Evolutionary conservation across 2,888 invertebrate species (phyloP).

Genomic region (Gari tellinella): DNA sequence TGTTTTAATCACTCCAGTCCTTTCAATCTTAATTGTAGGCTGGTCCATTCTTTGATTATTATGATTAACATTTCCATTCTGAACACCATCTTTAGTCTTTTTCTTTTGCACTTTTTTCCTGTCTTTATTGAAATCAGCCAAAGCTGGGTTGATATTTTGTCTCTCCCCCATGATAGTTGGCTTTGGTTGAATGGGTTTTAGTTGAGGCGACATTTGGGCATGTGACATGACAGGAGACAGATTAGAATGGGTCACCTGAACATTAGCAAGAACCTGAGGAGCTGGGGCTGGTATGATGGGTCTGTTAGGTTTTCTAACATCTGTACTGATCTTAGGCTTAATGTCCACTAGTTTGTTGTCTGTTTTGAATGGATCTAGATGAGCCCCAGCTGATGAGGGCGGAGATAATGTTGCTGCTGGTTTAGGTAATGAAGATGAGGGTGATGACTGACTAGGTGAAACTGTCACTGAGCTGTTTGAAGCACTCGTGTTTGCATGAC

Average conservation of each 20-base stretch:
- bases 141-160: conserved; percentile 76
- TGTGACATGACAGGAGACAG: conserved; percentile 72
- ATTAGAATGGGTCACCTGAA: conserved; percentile 71
- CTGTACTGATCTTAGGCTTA: conserved; percentile 66
- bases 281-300: conserved; percentile 82
- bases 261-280: conserved; percentile 74
- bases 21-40: conserved; percentile 55
- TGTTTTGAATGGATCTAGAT: conserved; percentile 45
- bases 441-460: conserved; percentile 30
- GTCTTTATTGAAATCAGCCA: conserved; percentile 81
- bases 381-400: conserved; percentile 49
- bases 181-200: conserved; percentile 84
- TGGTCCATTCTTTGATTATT: conserved; percentile 16
- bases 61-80: conserved; percentile 26
- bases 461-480: conserved; percentile 17
- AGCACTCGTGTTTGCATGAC: conserved; percentile 32
- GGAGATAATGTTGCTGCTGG: conserved; percentile 52
- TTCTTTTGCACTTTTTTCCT: conserved; percentile 82
- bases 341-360: conserved; percentile 61
- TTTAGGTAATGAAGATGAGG: conserved; percentile 25
- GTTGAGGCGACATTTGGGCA: conserved; percentile 71
- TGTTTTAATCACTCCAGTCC: conserved; percentile 67
- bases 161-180: conserved; percentile 83
- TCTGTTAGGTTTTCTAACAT: conserved; percentile 64
- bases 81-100: conserved; percentile 59